These are phyloP conservation scores for Ptychadena robeensis DNA, from an alignment of 2,797 vertebrate species.

Conservation along the genomic window DNA sequence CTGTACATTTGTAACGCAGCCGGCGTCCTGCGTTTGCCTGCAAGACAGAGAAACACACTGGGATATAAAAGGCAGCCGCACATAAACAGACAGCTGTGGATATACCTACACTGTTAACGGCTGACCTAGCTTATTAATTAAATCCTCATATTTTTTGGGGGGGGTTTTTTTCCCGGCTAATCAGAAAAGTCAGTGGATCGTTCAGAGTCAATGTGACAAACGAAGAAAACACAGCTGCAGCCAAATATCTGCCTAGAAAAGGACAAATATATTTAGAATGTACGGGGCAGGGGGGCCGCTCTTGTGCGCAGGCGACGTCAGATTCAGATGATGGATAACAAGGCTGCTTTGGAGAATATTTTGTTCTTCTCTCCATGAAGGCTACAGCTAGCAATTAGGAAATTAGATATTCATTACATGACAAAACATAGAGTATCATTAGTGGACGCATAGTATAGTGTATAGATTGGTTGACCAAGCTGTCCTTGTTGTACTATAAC, in stretches of 20 bases:
- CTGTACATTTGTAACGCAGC: neutral
- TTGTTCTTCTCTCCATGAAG: no score
- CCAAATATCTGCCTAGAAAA: neutral
- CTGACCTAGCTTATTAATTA: slow-evolving; percentile 24
- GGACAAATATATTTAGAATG: neutral
- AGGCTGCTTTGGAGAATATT: neutral
- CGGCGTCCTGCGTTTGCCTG: neutral
- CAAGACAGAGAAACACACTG: neutral
- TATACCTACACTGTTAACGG: slow-evolving; percentile 11
- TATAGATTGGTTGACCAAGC: neutral
- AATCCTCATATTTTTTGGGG: neutral
- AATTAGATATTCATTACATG: neutral
- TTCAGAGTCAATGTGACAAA: neutral
- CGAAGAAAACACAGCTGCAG: neutral
- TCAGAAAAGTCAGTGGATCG: slow-evolving; percentile 1
- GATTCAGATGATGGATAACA: neutral
- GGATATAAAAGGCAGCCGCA: neutral
- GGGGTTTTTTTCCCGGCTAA: neutral
- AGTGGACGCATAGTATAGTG: no score
- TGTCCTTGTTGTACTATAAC: no score
- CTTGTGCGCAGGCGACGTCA: no score
- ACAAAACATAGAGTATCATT: neutral
- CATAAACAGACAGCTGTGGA: neutral
- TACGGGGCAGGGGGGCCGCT: no score
- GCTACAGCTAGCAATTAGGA: neutral